Conservation (phyloP, 2,888 invertebrate species). For the Buathra laborator region DNA sequence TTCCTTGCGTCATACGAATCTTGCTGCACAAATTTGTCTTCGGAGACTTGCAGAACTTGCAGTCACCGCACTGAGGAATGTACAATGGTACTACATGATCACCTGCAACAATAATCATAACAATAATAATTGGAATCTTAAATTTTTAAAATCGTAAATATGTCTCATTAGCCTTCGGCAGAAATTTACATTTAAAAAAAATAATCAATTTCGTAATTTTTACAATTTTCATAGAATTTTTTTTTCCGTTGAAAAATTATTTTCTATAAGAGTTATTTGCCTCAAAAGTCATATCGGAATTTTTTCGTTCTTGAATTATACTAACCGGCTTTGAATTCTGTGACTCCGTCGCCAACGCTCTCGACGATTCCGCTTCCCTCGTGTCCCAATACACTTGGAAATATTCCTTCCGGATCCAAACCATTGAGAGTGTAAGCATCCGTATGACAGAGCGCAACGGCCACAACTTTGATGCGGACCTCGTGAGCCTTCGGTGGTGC, state of each 20-base stretch:
- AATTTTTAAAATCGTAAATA: not conserved
- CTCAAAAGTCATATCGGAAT: not conserved
- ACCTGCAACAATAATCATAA: conserved; percentile 85
- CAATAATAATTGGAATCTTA: conserved; percentile 16
- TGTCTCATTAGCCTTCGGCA: too few relatives aligned
- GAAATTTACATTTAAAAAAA: not conserved
- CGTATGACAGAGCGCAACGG: conserved; percentile 96
- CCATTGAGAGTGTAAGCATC: conserved; percentile 96
- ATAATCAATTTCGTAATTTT: too few relatives aligned
- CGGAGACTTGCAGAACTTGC: conserved; percentile 97
- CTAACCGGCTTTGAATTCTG: conserved; percentile 91
- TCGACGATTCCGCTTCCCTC: conserved; percentile 99
- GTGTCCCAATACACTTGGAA: conserved; percentile 97
- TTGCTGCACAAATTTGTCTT: conserved; percentile 99
- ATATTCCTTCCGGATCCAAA: conserved; percentile 95
- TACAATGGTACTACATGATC: conserved; percentile 99
- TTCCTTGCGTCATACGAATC: conserved; percentile 94
- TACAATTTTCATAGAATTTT: not conserved
- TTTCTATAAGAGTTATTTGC: not conserved
- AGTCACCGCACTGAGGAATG: conserved; percentile 98
- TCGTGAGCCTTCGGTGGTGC: conserved; percentile 97
- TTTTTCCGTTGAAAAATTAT: too few relatives aligned
- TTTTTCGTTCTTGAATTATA: not conserved
- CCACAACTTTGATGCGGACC: conserved; percentile 93
- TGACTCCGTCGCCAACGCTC: conserved; percentile 97